Conservation (phyloP, 2,888 invertebrate genomes). For the Eumerus sabulonum region DNA sequence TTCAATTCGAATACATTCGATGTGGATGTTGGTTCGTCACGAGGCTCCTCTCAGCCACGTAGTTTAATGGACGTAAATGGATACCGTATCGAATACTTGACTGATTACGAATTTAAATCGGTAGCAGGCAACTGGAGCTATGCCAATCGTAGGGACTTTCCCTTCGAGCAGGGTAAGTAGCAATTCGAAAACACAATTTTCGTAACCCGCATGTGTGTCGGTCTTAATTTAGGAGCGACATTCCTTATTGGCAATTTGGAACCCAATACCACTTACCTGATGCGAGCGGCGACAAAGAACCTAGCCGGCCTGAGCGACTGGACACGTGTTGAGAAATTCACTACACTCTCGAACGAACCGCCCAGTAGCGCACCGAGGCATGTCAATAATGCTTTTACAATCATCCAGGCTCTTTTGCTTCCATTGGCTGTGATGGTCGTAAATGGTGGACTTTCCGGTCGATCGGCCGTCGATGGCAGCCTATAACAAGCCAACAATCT, state of each 20-base stretch:
- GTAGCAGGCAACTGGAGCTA: slow-evolving; percentile 78
- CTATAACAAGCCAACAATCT: slow-evolving; percentile 45
- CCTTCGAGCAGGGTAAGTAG: slow-evolving; percentile 77
- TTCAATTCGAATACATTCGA: slow-evolving; percentile 79
- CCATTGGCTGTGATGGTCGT: slow-evolving; percentile 35
- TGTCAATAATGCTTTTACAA: slow-evolving; percentile 15
- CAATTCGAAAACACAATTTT: background rate
- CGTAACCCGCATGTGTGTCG: background rate
- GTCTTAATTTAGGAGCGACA: slow-evolving; percentile 77
- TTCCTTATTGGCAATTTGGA: slow-evolving; percentile 80
- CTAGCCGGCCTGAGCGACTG: slow-evolving; percentile 80
- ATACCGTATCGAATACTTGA: slow-evolving; percentile 77
- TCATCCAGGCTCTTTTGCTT: slow-evolving; percentile 38
- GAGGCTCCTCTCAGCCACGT: slow-evolving; percentile 70
- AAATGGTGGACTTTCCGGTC: slow-evolving; percentile 27
- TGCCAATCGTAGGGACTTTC: slow-evolving; percentile 76
- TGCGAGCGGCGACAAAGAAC: slow-evolving; percentile 81
- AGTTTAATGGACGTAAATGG: slow-evolving; percentile 78
- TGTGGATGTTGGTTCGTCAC: slow-evolving; percentile 76
- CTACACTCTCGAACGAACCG: slow-evolving; percentile 76
- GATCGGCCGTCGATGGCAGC: slow-evolving; percentile 6
- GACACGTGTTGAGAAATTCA: slow-evolving; percentile 76
- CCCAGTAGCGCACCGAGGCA: slow-evolving; percentile 59
- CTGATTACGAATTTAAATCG: slow-evolving; percentile 76
- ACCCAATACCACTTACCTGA: slow-evolving; percentile 80